Base-by-base conservation (phyloP, 2,113 vertebrate genomes). In the Thamnaconus septentrionalis region DNA sequence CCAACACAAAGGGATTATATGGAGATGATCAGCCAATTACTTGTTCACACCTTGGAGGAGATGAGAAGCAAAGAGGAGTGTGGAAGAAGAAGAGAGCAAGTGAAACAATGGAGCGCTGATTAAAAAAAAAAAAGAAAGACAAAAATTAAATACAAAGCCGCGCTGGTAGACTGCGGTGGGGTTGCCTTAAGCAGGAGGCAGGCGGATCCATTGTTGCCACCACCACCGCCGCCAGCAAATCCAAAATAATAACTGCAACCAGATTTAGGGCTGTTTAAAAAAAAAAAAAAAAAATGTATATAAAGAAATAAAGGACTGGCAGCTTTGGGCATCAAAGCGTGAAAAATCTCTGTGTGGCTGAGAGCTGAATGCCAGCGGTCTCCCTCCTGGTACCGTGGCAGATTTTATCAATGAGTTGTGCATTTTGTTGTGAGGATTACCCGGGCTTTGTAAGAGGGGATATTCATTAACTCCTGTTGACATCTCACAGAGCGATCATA, bases 381-480 rank as follows among this genome's bases (percentile, higher is more conserved):
- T 81, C 77, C 63, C 72, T 76, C 6, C 71, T 70, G 67, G 83
- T 82, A 81, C 87, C 75, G 79, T 82, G 72, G 81, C 66, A 82
- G 85, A 89, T 89, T 61, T 82, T 90, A 90, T 91, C 89, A 88
- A 76, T 73, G 78, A 66, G 51, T 68, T 49, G 41, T 71, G 76
- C 65, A 77, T 84, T 89, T 86, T 81, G 78, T 84, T 84, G 82
- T 75, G 74, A 73, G 86, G 90, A 90, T 91, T 90, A 87, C 76
- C 72, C 66, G 0, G 78, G 80, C 77, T 90, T 85, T 87, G 75
- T 80, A 66, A 69, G 69, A 79, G 69, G 79, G 80, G 85, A 87
- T 87, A 86, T 88, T 87, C 85, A 90, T 90, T 89, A 90, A 84
- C 85, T 87, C 80, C 78, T 84, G 85, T 88, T 86, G 81, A 89